phyloP scores from a whole-genome alignment of 2,113 vertebrate genomes.

The Irena cyanogastra region DNA sequence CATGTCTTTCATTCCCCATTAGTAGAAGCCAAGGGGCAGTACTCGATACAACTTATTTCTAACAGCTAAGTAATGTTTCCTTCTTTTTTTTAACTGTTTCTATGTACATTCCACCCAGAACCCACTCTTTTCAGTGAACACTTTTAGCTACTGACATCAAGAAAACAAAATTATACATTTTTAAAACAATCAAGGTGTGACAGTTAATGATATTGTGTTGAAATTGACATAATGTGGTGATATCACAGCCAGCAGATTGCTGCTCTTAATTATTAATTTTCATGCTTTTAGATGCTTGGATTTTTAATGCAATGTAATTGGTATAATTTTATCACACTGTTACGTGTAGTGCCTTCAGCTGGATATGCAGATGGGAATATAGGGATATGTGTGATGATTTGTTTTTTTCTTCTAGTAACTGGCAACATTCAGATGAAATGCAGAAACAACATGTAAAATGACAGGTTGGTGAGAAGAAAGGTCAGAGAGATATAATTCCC shows the following conservation, averaged over 20 bases:
- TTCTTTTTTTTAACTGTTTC: neutral
- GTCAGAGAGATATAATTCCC: neutral
- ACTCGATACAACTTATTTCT: neutral
- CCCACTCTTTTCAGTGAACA: neutral
- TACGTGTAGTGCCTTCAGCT: neutral
- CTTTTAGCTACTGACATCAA: neutral
- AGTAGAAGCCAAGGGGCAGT: neutral
- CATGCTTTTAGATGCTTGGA: conserved; percentile 51
- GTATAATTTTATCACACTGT: neutral
- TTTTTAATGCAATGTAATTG: conserved; percentile 37
- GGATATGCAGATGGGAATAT: too few species aligned
- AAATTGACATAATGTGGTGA: neutral
- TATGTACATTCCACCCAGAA: neutral
- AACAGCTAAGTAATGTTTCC: neutral
- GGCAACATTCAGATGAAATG: neutral
- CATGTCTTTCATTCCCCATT: neutral
- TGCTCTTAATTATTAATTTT: conserved; percentile 51
- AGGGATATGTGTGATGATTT: neutral
- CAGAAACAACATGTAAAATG: neutral
- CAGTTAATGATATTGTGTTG: neutral
- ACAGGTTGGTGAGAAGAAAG: neutral
- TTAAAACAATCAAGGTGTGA: conserved; percentile 11
- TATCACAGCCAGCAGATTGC: neutral
- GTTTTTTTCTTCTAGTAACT: neutral
- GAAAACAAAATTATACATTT: neutral